A percentile compares a stretch with the other conserved stretches of the same genome.
These are phyloP conservation scores for Anticlea derivata DNA, from an alignment of 2,888 invertebrate species.

Conservation along the genomic window DNA sequence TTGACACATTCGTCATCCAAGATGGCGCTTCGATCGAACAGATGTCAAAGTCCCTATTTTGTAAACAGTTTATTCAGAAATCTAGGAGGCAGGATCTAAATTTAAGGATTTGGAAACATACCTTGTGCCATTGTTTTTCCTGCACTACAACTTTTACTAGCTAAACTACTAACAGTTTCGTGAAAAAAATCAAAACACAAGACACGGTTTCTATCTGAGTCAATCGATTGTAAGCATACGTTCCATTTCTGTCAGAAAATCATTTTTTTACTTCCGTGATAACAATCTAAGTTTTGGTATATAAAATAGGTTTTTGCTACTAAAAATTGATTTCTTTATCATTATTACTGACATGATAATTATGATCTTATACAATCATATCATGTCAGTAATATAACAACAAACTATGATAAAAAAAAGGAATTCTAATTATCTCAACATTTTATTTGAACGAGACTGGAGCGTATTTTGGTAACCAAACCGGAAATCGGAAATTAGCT, in stretches of 20 bases:
- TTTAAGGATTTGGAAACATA: conserved; percentile 47
- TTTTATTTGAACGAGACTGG: neutral
- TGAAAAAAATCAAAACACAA: conserved; percentile 39
- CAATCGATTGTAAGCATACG: conserved; percentile 49
- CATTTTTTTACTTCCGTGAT: neutral
- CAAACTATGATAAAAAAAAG: neutral
- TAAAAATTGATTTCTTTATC: too few relatives aligned
- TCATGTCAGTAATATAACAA: too few relatives aligned
- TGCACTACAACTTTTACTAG: conserved; percentile 29
- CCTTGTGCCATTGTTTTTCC: conserved; percentile 63
- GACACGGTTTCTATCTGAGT: conserved; percentile 49
- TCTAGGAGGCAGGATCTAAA: conserved; percentile 15
- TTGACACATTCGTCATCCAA: conserved; percentile 54
- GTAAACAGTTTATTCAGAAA: conserved; percentile 41
- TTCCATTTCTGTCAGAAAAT: conserved; percentile 34
- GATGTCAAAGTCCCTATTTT: conserved; percentile 60
- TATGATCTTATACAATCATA: too few relatives aligned
- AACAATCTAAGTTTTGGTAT: too few relatives aligned
- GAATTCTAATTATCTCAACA: neutral
- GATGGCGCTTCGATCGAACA: conserved; percentile 64
- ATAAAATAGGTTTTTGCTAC: too few relatives aligned
- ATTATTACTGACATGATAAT: too few relatives aligned
- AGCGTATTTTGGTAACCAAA: conserved; percentile 22
- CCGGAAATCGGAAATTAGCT: conserved; percentile 27
- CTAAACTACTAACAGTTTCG: conserved; percentile 23